Conservation (phyloP, 2,888 invertebrate genomes). For the Ceraclea dissimilis region DNA sequence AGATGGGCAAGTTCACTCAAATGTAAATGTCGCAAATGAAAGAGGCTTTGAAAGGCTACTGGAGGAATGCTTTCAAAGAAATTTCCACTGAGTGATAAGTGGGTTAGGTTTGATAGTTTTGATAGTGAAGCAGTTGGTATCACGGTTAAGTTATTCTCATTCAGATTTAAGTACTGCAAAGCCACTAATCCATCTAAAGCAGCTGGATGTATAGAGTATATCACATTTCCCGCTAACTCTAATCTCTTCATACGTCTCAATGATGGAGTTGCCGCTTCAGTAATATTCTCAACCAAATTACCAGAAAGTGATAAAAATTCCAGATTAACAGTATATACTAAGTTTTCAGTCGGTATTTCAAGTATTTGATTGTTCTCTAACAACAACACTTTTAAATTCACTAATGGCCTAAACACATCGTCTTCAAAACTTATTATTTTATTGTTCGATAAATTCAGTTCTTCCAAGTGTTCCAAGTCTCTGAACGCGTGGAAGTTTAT, state of each 20-base stretch:
- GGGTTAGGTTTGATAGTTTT: constrained; percentile 67
- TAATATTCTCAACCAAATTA: constrained; percentile 69
- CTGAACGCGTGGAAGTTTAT: constrained; percentile 70
- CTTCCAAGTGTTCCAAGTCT: constrained; percentile 65
- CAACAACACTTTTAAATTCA: constrained; percentile 62
- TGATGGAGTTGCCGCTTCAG: constrained; percentile 64
- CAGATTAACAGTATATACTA: constrained; percentile 58
- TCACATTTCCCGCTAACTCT: constrained; percentile 67
- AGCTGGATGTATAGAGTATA: constrained; percentile 61
- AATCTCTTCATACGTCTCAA: constrained; percentile 64
- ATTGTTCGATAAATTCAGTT: constrained; percentile 70
- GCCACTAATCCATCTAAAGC: constrained; percentile 69
- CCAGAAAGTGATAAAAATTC: constrained; percentile 68
- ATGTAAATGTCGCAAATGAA: constrained; percentile 68
- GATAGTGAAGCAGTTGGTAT: constrained; percentile 71
- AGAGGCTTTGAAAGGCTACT: constrained; percentile 76
- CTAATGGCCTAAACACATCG: constrained; percentile 61
- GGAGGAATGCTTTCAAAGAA: constrained; percentile 64
- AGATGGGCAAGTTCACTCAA: constrained; percentile 62
- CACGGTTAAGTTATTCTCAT: constrained; percentile 73
- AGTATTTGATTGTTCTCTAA: constrained; percentile 72
- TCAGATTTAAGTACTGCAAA: constrained; percentile 65
- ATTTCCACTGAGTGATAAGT: constrained; percentile 72
- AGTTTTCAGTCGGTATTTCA: constrained; percentile 64
- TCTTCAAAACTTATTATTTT: constrained; percentile 65